Conservation (phyloP, 2,797 vertebrate species). For the Coccyzus lansbergi region DNA sequence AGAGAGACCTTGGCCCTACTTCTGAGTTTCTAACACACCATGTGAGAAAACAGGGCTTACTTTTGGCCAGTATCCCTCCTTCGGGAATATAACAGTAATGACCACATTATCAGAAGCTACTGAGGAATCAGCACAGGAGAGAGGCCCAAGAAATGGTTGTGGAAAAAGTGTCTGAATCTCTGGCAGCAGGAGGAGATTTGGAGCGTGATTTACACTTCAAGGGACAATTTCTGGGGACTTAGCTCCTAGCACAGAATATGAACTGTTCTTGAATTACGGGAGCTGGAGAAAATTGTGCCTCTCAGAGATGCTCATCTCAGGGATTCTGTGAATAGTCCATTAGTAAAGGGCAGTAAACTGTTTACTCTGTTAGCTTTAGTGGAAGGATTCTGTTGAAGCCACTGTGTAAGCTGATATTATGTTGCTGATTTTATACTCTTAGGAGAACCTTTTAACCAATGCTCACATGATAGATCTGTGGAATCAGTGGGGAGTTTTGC, state of each 20-base stretch:
- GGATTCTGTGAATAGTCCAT: background rate
- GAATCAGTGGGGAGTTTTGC: background rate
- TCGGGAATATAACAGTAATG: background rate
- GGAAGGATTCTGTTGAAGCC: background rate
- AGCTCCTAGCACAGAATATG: background rate
- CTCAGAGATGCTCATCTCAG: background rate
- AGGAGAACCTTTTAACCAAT: background rate
- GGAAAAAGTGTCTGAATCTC: background rate
- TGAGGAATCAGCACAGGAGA: background rate
- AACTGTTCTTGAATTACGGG: background rate
- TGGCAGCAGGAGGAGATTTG: background rate
- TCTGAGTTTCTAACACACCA: background rate
- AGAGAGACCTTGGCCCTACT: background rate
- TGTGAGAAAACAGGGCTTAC: background rate
- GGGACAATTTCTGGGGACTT: background rate
- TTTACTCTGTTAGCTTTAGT: background rate
- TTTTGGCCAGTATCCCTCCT: background rate
- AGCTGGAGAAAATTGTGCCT: background rate
- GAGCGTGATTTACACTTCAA: background rate
- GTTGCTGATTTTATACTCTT: background rate
- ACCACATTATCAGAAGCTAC: background rate
- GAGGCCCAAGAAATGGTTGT: background rate
- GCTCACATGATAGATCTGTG: background rate
- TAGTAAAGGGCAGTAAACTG: background rate
- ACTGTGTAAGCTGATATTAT: background rate